Evolutionary conservation across 1,140 invertebrate species (phyloP), one percentile per base, ranked within the genome.

Genomic region (Cephus cinctus): DNA sequence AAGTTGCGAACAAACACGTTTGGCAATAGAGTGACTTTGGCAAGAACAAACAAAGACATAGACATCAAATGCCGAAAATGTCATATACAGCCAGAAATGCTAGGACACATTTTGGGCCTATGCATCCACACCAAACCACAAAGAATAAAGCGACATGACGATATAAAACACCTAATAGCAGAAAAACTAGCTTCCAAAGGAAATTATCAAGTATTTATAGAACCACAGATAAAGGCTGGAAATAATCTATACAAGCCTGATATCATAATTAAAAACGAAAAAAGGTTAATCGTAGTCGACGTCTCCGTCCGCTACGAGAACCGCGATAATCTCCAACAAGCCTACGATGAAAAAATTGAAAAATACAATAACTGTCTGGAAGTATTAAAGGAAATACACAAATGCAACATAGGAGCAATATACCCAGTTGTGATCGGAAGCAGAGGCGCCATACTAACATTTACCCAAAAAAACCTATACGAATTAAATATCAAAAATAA

Each of bases 71-170:
- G 54, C 34, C 9, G 51, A 15, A 44, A 43, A 21, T 53, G 50
- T 34, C 21, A 21, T 3, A 5, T 11, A n/a, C 42, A 57, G 46
- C 22, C 36, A 32, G 57, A 59, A 52, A 63, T 56, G 23, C 55
- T 63, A 31, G 56, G 39, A 3, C 57, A 57, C 44, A 52, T 61
- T 11, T 25, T 63, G 4, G 58, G 60, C 3, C 42, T 51, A 25
- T 63, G 56, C 42, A 27, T 21, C 1, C 18, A 31, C 22, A 63
- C 56, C 0, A 63, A 59, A 36, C 9, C 47, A 6, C 5, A 25
- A 12, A 43, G 60, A 35, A 63, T 58, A 23, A 30, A 52, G 21
- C 40, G 57, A 2, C 58, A 63, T 31, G 32, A 61, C 43, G 47
- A 63, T 23, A 61, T 63, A 38, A 2, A 16, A n/a, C 47, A 61